Evolutionary conservation across 1,140 invertebrate species (phyloP), one percentile per base, ranked within the genome.

Genomic region (Megathymus violae): DNA sequence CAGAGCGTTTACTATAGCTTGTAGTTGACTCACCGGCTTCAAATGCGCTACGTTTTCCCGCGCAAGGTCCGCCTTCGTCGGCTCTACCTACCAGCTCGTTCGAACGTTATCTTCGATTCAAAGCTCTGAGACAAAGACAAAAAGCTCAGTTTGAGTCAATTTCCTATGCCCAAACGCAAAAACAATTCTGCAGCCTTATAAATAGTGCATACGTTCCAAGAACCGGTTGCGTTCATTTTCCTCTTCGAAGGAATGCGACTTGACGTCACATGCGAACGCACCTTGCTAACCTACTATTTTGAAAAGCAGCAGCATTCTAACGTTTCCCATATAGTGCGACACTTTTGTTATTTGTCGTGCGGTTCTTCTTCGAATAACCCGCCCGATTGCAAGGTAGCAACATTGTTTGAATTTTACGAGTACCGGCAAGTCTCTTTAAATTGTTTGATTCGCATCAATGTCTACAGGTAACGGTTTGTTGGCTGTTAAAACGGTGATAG

Each of bases 191-290:
- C 67, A 64, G 43, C 69, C 71, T 74, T 82, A 84, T 85, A 84
- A 85, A 85, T 88, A 88, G 82, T 85, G 81, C 80, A 85, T 74
- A 66, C 71, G 79, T 85, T 88, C 82, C 60, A 74, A 75, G 82
- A 85, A 88, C 77, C 70, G 78, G 64, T 69, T 74, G 76, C 80
- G 74, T 84, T 76, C 79, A 71, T 87, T 87, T 87, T 87, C 82
- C 84, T 87, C 79, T 67, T 79, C 69, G 69, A 76, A 78, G 82
- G 85, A 83, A 88, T 88, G 81, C 74, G 78, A 60, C 69, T 63
- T 80, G 76, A 80, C 78, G 80, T 81, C 80, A 80, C 65, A 16
- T 59, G 34, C 13, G 61, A 69, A 70, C 64, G 62, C 70, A 73
- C 77, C 72, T 70, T 68, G 59, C 64, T 77, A 82, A 68, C 64